Conservation (phyloP, 2,797 vertebrate genomes). For the Chaetodon trifasciatus region DNA sequence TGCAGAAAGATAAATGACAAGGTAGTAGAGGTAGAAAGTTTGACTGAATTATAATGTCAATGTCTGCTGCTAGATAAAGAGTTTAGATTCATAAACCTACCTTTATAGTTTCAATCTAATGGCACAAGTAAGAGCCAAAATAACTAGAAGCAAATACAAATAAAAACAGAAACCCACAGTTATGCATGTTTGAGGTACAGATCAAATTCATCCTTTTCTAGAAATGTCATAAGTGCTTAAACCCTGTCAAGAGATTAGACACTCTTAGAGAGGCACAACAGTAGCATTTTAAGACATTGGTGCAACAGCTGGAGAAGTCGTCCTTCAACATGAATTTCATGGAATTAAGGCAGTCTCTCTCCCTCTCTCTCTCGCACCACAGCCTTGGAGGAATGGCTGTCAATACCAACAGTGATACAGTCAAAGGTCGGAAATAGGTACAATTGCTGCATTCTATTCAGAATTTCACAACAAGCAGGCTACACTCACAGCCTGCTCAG, state of each 20-base stretch:
- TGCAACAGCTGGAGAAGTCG: conserved; percentile 70
- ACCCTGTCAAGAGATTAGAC: conserved; percentile 71
- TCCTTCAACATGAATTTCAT: conserved; percentile 55
- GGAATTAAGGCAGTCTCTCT: conserved; percentile 60
- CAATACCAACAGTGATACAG: conserved; percentile 19
- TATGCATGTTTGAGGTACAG: conserved; percentile 72
- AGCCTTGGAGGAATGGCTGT: conserved; percentile 18
- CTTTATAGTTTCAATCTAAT: conserved; percentile 79
- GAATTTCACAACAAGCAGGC: conserved; percentile 21
- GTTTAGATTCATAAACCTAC: conserved; percentile 77
- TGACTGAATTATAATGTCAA: conserved; percentile 75
- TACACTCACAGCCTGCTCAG: conserved; percentile 3
- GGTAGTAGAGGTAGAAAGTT: conserved; percentile 82
- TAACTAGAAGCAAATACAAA: conserved; percentile 73
- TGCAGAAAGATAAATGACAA: conserved; percentile 69
- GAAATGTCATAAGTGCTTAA: conserved; percentile 83
- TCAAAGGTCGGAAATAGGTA: conserved; percentile 20
- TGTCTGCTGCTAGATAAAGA: conserved; percentile 74
- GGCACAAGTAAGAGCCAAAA: conserved; percentile 74
- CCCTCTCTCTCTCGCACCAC: conserved; percentile 30
- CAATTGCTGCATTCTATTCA: conserved; percentile 48
- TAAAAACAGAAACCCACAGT: conserved; percentile 64
- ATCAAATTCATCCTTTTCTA: conserved; percentile 54
- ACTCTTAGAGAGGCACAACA: conserved; percentile 79
- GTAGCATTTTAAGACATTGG: conserved; percentile 82